A percentile compares a stretch with the other conserved stretches of the same genome.
Conservation (phyloP, 1,140 invertebrate genomes). For the Apis florea region DNA sequence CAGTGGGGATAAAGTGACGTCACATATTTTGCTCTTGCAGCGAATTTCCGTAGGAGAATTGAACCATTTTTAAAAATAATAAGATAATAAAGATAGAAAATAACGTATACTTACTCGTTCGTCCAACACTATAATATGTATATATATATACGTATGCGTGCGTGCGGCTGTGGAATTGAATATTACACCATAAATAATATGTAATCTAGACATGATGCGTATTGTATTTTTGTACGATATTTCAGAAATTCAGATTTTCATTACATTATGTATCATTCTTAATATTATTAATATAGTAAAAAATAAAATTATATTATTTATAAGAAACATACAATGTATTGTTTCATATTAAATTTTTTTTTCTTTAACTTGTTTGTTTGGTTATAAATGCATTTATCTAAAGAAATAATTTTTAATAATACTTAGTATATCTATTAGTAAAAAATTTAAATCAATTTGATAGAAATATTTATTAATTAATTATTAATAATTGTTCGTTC, state of each 20-base stretch:
- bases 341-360: neutral
- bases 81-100: no score
- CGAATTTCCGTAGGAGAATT: no score
- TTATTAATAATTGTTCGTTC: neutral
- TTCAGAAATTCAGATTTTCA: neutral
- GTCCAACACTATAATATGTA: no score
- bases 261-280: neutral
- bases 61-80: no score
- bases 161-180: no score
- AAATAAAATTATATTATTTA: neutral
- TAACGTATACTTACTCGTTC: no score
- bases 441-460: neutral
- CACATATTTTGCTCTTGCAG: no score
- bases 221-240: neutral
- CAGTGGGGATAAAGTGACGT: no score
- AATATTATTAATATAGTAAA: neutral
- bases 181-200: no score
- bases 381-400: neutral
- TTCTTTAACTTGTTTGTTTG: neutral
- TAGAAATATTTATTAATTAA: neutral
- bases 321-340: neutral
- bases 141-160: no score
- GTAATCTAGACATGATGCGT: neutral
- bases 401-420: neutral
- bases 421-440: neutral